Evolutionary conservation across 1,140 invertebrate genomes (phyloP).

Genomic region (Leucophenga varia): DNA sequence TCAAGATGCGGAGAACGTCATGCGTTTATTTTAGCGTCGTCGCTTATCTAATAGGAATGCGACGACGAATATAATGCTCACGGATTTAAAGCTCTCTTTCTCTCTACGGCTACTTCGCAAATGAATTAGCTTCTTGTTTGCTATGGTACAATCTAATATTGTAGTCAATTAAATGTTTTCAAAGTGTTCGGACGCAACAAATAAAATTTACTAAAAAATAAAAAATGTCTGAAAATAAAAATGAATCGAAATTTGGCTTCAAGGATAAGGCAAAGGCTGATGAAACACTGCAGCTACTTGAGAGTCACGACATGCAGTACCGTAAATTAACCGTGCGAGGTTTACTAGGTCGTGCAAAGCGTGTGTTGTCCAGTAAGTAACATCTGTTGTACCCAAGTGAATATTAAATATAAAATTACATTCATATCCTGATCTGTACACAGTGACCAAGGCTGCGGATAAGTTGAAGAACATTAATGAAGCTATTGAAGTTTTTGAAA

Average conservation of each 20-base stretch:
- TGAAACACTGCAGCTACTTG: constrained; percentile 64
- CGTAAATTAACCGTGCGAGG: constrained; percentile 66
- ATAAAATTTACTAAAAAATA: constrained; percentile 11
- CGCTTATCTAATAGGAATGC: constrained; percentile 4
- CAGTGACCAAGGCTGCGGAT: constrained; percentile 70
- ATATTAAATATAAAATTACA: neutral
- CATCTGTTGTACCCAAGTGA: neutral
- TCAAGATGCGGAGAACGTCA: constrained; percentile 1
- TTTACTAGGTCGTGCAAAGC: constrained; percentile 65
- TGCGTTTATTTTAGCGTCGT: neutral
- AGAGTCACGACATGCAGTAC: constrained; percentile 65
- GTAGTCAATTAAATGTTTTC: no score
- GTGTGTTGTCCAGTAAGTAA: constrained; percentile 65
- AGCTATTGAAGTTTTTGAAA: constrained; percentile 66
- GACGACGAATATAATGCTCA: no score
- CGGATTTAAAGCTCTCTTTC: no score
- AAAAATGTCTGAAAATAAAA: constrained; percentile 41
- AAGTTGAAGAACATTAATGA: constrained; percentile 70
- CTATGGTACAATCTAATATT: no score
- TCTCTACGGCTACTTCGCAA: no score
- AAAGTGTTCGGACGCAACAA: no score
- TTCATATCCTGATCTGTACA: neutral
- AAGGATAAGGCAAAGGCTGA: constrained; percentile 69
- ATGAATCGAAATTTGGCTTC: constrained; percentile 68
- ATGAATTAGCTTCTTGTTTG: no score